Evolutionary conservation across 2,113 vertebrate species (phyloP), one percentile per base, ranked within the genome.

Genomic region (Centropus bengalensis): DNA sequence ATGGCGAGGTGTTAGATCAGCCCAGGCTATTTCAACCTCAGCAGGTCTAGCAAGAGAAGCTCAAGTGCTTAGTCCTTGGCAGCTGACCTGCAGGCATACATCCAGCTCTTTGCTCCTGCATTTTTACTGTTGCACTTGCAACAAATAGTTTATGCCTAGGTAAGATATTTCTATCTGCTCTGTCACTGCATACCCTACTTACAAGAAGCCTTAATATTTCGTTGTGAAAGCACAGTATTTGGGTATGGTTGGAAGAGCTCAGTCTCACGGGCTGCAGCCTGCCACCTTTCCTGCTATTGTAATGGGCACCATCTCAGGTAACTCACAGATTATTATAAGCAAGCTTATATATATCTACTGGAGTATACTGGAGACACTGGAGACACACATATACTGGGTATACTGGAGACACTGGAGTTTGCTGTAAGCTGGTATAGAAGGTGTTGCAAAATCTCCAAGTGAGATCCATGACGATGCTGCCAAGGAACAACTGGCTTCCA

Each of bases 401-500:
- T 36, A 36, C 36, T 36, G 66, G 63, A 70, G 70, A 59, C 10
- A 8, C 13, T 73, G 66, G 71, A 83, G 87, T 92, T 96, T 94
- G 76, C 79, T 96, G 95, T 93, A 55, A 96, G 58, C 85, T 93
- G 59, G 33, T 94, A 82, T 82, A 91, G 83, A 90, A 95, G 88
- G 55, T 94, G 79, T 96, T 97, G 95, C 96, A 97, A 96, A 93
- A 96, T 93, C 86, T 91, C 79, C 88, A 86, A 95, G 84, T 87
- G 79, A 96, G 83, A 91, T 97, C 88, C 87, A 52, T 92, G 89
- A 93, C 95, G 96, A 89, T 6, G 32, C 52, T 96, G 97, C 96
- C 97, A 97, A 92, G 94, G 95, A 97, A 93, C 87, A 82, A 91
- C 96, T 97, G 96, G 91, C 96, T 97, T 95, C 96, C 63, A 54